phyloP scores from a whole-genome alignment of 2,888 invertebrate species.

The Xiphydria camelus region DNA sequence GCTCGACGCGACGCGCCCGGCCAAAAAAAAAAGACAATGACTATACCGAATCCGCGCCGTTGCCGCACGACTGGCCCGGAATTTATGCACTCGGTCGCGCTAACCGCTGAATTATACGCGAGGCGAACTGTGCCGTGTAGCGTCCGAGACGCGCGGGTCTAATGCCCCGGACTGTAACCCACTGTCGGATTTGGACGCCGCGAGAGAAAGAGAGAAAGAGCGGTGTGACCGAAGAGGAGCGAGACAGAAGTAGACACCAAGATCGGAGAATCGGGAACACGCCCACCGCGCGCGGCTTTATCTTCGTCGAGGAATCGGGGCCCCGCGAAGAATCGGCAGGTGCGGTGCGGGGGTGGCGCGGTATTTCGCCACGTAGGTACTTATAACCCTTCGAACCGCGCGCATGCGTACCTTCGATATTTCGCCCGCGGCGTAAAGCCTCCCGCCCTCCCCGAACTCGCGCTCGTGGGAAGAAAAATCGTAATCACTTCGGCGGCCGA shows the following conservation, averaged over 20 bases:
- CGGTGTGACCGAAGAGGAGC: too few relatives aligned
- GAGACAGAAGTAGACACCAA: too few relatives aligned
- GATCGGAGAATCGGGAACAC: constrained; percentile 32
- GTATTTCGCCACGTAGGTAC: constrained; percentile 19
- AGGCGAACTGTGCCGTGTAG: background rate
- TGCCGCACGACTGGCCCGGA: constrained; percentile 2
- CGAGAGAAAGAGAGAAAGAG: too few relatives aligned
- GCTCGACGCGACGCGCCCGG: background rate
- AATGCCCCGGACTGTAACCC: constrained; percentile 24
- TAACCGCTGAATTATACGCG: constrained; percentile 8
- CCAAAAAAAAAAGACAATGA: constrained; percentile 5
- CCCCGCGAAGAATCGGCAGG: constrained; percentile 6
- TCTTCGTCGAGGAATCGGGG: constrained; percentile 30
- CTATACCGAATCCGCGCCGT: constrained; percentile 8
- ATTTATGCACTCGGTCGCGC: constrained; percentile 5
- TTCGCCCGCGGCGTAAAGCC: too few relatives aligned
- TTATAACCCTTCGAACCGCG: constrained; percentile 19
- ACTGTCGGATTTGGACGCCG: constrained; percentile 33
- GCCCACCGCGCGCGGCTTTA: constrained; percentile 33
- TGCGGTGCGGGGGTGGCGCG: too few relatives aligned
- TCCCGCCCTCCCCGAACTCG: background rate
- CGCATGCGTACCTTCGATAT: background rate
- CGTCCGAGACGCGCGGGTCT: constrained; percentile 20
- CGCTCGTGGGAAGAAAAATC: background rate
- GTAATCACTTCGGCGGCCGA: background rate